These are phyloP conservation scores for Trachythela sp. DNA, from an alignment of 64 coral and sea anemone species.

Conservation along the genomic window DNA sequence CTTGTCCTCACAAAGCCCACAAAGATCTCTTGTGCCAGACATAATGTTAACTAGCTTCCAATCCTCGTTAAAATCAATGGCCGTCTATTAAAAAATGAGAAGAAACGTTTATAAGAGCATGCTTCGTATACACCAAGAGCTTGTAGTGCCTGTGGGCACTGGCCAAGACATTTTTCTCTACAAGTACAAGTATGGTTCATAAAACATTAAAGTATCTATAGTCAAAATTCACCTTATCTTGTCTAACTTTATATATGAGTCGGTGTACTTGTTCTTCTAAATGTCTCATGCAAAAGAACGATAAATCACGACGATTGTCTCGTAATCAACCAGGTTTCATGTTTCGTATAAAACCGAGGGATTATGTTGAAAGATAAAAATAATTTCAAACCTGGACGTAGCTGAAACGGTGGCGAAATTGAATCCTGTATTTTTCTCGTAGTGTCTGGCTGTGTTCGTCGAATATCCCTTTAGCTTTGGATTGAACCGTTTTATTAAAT, in stretches of 20 bases:
- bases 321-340: too few relatives aligned
- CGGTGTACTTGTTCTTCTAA: slow-evolving; percentile 29
- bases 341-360: too few relatives aligned
- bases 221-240: neutral
- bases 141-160: too few relatives aligned
- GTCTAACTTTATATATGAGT: slow-evolving; percentile 29
- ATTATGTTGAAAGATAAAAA: neutral
- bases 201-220: too few relatives aligned
- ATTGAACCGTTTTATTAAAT: slow-evolving; percentile 49
- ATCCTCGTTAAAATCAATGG: slow-evolving; percentile 13
- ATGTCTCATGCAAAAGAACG: slow-evolving; percentile 27
- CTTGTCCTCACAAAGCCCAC: slow-evolving; percentile 30
- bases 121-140: too few relatives aligned
- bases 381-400: slow-evolving; percentile 23
- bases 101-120: too few relatives aligned
- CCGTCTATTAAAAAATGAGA: too few relatives aligned
- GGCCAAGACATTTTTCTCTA: too few relatives aligned
- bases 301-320: neutral
- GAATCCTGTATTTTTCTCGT: neutral
- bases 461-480: slow-evolving; percentile 50
- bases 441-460: slow-evolving; percentile 29
- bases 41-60: slow-evolving; percentile 55
- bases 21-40: slow-evolving; percentile 42
- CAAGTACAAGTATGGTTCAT: too few relatives aligned
- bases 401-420: slow-evolving; percentile 38